Percentiles rank a stretch among this genome's conserved stretches.
These are phyloP conservation scores for Chondrosia reniformis DNA, from an alignment of 37 sponge, comb jelly and placozoan genomes.

Conservation along the genomic window DNA sequence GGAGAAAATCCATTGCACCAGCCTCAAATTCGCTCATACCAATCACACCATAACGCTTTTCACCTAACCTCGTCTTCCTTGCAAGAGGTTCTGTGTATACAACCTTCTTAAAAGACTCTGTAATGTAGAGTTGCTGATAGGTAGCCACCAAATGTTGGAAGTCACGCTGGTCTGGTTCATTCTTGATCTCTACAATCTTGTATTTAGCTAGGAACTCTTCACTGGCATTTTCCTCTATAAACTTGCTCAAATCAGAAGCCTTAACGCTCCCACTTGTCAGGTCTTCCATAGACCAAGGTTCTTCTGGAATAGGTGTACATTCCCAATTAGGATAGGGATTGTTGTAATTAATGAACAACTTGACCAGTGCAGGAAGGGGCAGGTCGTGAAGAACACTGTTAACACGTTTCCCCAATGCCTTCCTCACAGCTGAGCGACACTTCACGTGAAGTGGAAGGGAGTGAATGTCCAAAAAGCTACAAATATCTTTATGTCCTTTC, in stretches of 20 bases:
- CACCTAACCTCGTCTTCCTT: conserved; percentile 22
- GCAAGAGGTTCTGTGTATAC: conserved; percentile 37
- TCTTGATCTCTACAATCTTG: background rate
- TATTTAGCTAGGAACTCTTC: conserved; percentile 32
- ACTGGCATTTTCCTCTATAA: conserved; percentile 29
- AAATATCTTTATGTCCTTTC: conserved; percentile 17
- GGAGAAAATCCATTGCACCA: conserved; percentile 19
- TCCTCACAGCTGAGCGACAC: conserved; percentile 23
- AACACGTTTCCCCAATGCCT: conserved; percentile 26
- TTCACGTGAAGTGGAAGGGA: conserved; percentile 3
- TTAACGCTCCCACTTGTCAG: conserved; percentile 3
- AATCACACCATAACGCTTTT: conserved; percentile 20
- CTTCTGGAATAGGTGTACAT: conserved; percentile 5
- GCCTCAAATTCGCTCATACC: background rate
- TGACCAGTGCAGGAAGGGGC: conserved; percentile 41
- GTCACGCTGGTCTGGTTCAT: background rate
- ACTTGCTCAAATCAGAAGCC: conserved; percentile 10
- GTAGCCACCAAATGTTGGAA: conserved; percentile 9
- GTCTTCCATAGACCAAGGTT: conserved; percentile 53
- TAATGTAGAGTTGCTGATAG: conserved; percentile 40
- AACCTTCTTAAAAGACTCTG: conserved; percentile 41
- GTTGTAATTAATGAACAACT: conserved; percentile 42
- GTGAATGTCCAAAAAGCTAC: conserved; percentile 27
- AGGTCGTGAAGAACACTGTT: conserved; percentile 15
- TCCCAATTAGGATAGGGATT: conserved; percentile 43